Conservation (phyloP, 2,113 vertebrate genomes). For the Xenus cinereus region DNA sequence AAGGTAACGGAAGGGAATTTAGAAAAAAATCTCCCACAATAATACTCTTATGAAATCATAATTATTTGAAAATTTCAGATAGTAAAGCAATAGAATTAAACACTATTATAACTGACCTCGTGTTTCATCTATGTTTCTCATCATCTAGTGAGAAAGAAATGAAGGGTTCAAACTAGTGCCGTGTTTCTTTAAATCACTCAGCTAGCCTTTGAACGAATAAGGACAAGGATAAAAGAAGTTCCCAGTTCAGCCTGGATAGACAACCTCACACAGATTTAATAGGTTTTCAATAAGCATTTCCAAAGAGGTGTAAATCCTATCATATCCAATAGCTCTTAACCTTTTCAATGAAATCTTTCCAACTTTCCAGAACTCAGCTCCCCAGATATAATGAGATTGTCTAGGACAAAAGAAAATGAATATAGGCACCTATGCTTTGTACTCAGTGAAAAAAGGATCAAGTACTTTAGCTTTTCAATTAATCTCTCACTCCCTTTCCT, state of each 20-base stretch:
- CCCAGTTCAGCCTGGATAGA: not conserved
- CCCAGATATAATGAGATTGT: not conserved
- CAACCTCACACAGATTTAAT: not conserved
- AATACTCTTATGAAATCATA: not conserved
- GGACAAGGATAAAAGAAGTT: not conserved
- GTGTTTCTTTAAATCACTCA: not conserved
- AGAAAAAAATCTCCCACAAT: not conserved
- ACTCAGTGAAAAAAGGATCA: not conserved
- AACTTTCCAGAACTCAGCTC: not conserved
- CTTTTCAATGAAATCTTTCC: slow-evolving; percentile 23
- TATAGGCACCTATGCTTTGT: not conserved
- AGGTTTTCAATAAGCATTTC: slow-evolving; percentile 29
- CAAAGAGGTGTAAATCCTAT: slow-evolving; percentile 15
- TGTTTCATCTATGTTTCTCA: not conserved
- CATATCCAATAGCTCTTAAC: slow-evolving; percentile 10
- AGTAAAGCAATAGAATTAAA: not conserved
- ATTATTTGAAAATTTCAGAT: not conserved
- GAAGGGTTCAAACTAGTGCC: not conserved
- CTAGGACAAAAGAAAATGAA: not conserved
- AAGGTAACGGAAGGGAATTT: not conserved
- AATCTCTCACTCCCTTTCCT: not conserved
- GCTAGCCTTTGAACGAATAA: not conserved
- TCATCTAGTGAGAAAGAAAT: not conserved
- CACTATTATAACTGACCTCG: not conserved
- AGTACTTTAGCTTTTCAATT: not conserved